Conservation (phyloP, 2,113 vertebrate species). For the Numida meleagris region DNA sequence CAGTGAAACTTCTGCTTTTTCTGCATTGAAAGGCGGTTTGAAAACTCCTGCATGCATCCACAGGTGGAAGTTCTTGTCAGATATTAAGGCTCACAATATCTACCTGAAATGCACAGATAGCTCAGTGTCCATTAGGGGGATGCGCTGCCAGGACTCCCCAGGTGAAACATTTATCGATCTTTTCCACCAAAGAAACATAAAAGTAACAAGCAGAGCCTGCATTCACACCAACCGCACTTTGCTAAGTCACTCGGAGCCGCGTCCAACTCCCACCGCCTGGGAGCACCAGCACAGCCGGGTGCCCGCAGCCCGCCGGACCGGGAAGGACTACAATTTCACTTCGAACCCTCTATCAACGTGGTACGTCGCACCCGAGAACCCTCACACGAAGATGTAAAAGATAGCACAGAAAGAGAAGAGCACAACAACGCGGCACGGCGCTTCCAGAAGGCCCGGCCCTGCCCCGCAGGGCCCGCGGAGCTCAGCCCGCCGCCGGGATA, state of each 20-base stretch:
- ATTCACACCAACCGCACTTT: not conserved
- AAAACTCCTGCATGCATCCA: rapidly evolving
- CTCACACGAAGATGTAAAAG: not conserved
- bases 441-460: no score
- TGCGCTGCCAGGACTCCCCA: rapidly evolving
- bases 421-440: no score
- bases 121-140: not conserved
- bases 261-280: not conserved
- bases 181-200: not conserved
- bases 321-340: no score
- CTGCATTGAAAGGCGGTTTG: rapidly evolving
- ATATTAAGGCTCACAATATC: not conserved
- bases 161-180: not conserved
- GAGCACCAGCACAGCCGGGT: no score
- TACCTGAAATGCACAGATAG: not conserved
- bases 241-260: not conserved
- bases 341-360: not conserved
- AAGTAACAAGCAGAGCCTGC: not conserved
- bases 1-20: rapidly evolving
- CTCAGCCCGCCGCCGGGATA: no score
- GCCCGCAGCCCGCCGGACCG: no score
- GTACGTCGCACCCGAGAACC: not conserved
- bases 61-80: not conserved
- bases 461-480: no score
- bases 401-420: no score